Percentiles rank a stretch among this genome's conserved stretches.
Conservation (phyloP, 2,797 vertebrate genomes). For the Phylloscopus collybita region DNA sequence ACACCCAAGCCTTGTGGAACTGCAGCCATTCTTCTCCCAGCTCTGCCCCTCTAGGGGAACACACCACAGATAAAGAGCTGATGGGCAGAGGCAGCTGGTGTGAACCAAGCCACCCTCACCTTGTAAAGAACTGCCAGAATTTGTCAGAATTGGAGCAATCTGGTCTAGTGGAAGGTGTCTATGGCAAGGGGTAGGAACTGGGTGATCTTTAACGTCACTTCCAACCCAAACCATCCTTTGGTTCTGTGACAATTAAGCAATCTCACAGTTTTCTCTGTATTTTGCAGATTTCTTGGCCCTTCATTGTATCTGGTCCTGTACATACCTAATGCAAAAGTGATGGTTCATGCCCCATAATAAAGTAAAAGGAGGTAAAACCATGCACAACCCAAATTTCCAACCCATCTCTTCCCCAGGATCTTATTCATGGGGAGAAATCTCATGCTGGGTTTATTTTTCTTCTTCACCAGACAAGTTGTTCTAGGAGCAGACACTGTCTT, state of each 20-base stretch:
- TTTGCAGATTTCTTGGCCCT: neutral
- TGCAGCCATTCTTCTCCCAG: neutral
- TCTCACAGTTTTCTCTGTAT: neutral
- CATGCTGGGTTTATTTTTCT: neutral
- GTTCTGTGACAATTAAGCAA: neutral
- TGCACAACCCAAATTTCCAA: neutral
- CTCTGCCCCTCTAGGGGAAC: neutral
- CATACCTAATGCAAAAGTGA: neutral
- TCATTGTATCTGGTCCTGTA: neutral
- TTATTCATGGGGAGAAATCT: neutral
- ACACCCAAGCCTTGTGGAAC: neutral
- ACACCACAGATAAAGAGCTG: neutral
- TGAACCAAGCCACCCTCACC: neutral
- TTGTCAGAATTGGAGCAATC: neutral
- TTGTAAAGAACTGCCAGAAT: neutral
- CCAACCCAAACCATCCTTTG: neutral
- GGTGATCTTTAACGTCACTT: neutral
- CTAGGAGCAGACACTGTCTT: slow-evolving; percentile 2
- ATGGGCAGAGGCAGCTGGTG: neutral
- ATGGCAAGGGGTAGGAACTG: neutral
- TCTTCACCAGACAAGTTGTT: neutral
- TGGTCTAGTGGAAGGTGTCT: neutral
- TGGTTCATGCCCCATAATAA: neutral
- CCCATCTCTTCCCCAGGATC: neutral
- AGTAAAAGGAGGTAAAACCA: neutral